These are phyloP conservation scores for Callimorpha dominula DNA, from an alignment of 2,888 invertebrate genomes.

Conservation along the genomic window DNA sequence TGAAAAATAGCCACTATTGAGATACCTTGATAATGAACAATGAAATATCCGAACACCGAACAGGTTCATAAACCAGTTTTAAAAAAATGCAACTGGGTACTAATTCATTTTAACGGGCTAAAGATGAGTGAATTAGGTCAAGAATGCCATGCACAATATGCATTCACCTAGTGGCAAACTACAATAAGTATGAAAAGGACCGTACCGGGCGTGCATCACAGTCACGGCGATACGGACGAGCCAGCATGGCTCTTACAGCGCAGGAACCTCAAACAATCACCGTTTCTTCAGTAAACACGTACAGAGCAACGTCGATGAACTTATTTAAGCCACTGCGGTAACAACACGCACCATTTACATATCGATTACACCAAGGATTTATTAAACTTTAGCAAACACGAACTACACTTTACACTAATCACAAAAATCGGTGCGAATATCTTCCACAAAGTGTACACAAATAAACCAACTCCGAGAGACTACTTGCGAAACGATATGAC, in stretches of 20 bases:
- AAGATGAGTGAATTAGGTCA: not conserved
- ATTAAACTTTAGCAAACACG: slow-evolving; percentile 32
- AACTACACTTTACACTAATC: slow-evolving; percentile 51
- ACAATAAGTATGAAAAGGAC: slow-evolving; percentile 6
- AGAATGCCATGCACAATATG: not conserved
- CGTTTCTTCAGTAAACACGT: slow-evolving; percentile 57
- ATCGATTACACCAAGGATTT: slow-evolving; percentile 52
- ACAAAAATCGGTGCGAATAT: slow-evolving; percentile 61
- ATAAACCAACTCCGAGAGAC: slow-evolving; percentile 76
- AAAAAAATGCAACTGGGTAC: not conserved
- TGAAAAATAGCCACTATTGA: no score
- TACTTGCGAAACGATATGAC: slow-evolving; percentile 83
- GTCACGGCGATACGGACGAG: slow-evolving; percentile 50
- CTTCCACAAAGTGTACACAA: slow-evolving; percentile 77
- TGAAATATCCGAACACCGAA: not conserved
- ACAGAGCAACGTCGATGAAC: slow-evolving; percentile 41
- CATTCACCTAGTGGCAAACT: not conserved
- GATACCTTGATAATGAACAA: not conserved
- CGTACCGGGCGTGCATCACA: slow-evolving; percentile 60
- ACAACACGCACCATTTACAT: slow-evolving; percentile 58
- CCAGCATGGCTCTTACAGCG: slow-evolving; percentile 67
- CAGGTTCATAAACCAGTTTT: no score
- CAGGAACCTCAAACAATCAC: slow-evolving; percentile 62
- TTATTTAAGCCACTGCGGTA: slow-evolving; percentile 48
- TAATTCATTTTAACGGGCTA: not conserved